A percentile compares a stretch with the other conserved stretches of the same genome.
Conservation (phyloP, 2,888 invertebrate species). For the Empis livida region DNA sequence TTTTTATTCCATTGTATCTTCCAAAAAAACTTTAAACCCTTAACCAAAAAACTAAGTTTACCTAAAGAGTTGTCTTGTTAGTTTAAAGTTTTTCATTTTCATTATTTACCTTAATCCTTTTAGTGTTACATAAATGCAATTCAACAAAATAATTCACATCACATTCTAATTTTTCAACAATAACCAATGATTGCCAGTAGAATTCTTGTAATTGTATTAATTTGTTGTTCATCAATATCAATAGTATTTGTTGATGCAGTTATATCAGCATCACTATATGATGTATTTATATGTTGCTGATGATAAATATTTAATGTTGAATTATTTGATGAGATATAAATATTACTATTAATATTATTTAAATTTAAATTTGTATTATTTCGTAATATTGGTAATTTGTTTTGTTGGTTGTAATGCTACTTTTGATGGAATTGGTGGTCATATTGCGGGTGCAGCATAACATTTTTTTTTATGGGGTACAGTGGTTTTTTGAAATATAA, state of each 20-base stretch:
- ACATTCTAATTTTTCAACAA: conserved; percentile 63
- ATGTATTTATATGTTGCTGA: conserved; percentile 12
- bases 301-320: conserved; percentile 13
- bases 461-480: conserved; percentile 57
- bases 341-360: neutral
- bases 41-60: too few species aligned
- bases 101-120: conserved; percentile 30
- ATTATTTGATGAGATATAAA: neutral
- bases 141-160: conserved; percentile 71
- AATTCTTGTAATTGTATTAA: conserved; percentile 44
- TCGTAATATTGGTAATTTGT: conserved; percentile 10
- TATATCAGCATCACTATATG: conserved; percentile 29
- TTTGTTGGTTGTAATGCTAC: conserved; percentile 11
- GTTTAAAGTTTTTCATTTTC: neutral
- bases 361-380: neutral
- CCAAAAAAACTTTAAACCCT: too few species aligned
- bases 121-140: conserved; percentile 52
- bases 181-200: conserved; percentile 56
- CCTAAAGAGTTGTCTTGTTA: neutral
- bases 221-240: conserved; percentile 37
- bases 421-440: conserved; percentile 23
- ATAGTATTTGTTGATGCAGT: conserved; percentile 13
- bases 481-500: conserved; percentile 43
- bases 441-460: conserved; percentile 58
- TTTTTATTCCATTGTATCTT: too few species aligned